Conservation (phyloP, 1,140 invertebrate species). For the Zaprionus lachaisei region DNA sequence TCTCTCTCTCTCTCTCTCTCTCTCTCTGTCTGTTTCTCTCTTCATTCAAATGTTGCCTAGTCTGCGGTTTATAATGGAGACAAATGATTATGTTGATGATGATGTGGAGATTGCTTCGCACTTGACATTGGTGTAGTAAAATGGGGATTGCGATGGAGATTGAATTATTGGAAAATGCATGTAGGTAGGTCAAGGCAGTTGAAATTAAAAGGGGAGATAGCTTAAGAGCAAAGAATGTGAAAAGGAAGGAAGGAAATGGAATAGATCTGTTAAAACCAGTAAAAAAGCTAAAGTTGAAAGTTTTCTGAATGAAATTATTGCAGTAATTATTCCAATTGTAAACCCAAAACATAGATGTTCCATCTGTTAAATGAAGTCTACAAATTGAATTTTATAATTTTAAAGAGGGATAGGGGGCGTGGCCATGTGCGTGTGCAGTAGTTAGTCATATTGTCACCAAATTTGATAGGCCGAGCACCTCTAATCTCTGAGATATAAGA, state of each 20-base stretch:
- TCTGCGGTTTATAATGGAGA: neutral
- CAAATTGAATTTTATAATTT: no score
- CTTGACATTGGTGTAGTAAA: slow-evolving; percentile 31
- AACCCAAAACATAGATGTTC: no score
- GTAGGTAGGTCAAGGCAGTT: slow-evolving; percentile 24
- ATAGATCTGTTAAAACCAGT: neutral
- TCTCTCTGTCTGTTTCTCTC: neutral
- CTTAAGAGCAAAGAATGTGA: neutral
- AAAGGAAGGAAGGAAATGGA: neutral
- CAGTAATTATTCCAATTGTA: no score
- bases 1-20: neutral
- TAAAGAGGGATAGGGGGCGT: no score
- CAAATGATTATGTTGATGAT: slow-evolving; percentile 22
- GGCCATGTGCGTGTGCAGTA: no score
- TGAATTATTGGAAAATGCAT: neutral
- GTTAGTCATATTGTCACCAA: no score
- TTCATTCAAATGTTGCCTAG: neutral
- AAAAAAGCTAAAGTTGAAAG: no score
- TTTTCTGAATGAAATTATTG: no score
- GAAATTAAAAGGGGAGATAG: neutral
- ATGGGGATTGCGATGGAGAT: neutral
- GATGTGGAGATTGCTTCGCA: slow-evolving; percentile 12
- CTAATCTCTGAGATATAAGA: no score
- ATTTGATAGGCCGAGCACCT: no score
- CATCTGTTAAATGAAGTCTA: no score